Evolutionary conservation across 2,113 vertebrate species (phyloP).

Genomic region (Tachysurus vachellii): DNA sequence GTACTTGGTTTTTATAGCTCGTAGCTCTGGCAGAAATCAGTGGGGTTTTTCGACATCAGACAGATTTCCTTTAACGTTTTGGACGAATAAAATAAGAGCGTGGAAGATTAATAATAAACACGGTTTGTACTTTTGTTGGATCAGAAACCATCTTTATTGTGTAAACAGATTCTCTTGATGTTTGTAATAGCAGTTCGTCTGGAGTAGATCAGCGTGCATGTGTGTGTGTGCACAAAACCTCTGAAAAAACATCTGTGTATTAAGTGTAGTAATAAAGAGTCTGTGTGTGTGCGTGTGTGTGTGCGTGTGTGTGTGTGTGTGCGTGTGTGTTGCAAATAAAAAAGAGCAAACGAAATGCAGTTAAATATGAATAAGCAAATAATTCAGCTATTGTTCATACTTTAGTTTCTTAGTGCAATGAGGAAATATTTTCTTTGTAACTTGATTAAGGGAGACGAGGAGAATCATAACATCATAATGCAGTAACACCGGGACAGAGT

Average conservation of each 20-base stretch:
- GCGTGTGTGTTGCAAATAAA: not conserved
- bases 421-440: not conserved
- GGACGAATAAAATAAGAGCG: not conserved
- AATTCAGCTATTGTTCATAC: not conserved
- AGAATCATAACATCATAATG: not conserved
- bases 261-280: not conserved
- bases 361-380: not conserved
- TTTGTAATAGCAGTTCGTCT: not conserved
- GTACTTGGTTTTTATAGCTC: not conserved
- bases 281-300: not conserved
- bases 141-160: slow-evolving; percentile 10
- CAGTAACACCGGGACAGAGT: not conserved
- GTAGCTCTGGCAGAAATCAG: not conserved
- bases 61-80: not conserved
- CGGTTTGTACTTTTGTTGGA: not conserved
- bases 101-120: not conserved
- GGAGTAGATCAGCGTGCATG: not conserved
- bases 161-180: not conserved
- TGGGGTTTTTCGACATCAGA: not conserved
- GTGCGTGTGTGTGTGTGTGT: not conserved
- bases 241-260: not conserved
- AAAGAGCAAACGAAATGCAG: not conserved
- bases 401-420: slow-evolving; percentile 16
- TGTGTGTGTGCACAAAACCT: not conserved
- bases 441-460: not conserved